Percentiles rank a stretch among this genome's conserved stretches.
These are phyloP conservation scores for Tetheella fluctuosa DNA, from an alignment of 2,888 invertebrate species.

Conservation along the genomic window DNA sequence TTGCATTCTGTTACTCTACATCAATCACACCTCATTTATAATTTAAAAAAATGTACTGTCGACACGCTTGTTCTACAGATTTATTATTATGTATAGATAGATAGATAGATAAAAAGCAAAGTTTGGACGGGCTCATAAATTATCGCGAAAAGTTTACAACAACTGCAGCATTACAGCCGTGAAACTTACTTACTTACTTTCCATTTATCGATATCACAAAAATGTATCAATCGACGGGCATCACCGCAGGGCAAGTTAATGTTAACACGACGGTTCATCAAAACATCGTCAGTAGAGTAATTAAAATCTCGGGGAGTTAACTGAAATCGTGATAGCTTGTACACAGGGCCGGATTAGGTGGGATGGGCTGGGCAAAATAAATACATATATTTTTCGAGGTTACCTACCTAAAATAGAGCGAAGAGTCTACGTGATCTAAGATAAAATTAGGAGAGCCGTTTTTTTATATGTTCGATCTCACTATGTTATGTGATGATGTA, in stretches of 20 bases:
- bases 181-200: background rate
- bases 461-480: no score
- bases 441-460: no score
- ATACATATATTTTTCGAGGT: background rate
- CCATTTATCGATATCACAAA: background rate
- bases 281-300: slow-evolving; percentile 30
- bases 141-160: background rate
- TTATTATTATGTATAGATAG: no score
- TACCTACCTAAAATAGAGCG: background rate
- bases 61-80: no score
- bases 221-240: background rate
- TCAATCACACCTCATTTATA: no score
- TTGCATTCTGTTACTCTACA: no score
- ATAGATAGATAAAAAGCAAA: background rate
- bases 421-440: no score
- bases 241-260: slow-evolving; percentile 10
- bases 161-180: background rate
- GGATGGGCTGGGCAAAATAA: slow-evolving; percentile 2
- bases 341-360: slow-evolving; percentile 25
- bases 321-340: slow-evolving; percentile 18
- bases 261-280: slow-evolving; percentile 28
- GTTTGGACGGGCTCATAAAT: background rate
- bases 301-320: slow-evolving; percentile 36
- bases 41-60: no score
- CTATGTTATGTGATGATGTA: no score